Evolutionary conservation across 2,113 vertebrate species (phyloP).

Genomic region (human (Homo sapiens)): DNA sequence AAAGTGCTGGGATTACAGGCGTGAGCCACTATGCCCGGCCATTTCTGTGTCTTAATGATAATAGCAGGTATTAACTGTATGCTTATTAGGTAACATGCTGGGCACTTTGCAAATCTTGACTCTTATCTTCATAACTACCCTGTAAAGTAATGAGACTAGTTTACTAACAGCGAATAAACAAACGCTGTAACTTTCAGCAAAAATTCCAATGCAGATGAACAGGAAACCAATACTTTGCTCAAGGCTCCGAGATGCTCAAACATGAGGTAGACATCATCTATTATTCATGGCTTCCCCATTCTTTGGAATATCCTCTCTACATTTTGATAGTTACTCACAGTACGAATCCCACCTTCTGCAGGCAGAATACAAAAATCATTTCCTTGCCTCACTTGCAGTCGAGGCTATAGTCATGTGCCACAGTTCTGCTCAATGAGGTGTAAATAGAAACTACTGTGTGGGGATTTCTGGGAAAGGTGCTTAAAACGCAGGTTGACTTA

Average conservation of each 20-base stretch:
- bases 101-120: constrained; percentile 23
- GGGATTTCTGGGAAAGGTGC: not conserved
- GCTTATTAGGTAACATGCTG: not conserved
- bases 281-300: not conserved
- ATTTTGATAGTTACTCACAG: not conserved
- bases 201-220: not conserved
- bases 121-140: not conserved
- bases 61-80: not conserved
- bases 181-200: not conserved
- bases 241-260: not conserved
- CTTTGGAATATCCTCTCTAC: not conserved
- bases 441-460: not conserved
- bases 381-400: not conserved
- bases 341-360: not conserved
- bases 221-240: not conserved
- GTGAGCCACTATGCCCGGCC: too few relatives aligned
- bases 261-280: not conserved
- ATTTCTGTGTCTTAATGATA: constrained; percentile 10
- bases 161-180: not conserved
- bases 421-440: not conserved
- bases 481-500: constrained; percentile 23
- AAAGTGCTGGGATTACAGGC: too few relatives aligned
- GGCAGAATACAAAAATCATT: not conserved
- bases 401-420: not conserved
- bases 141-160: not conserved